These are phyloP conservation scores for Pterostichus niger DNA, from an alignment of 2,888 invertebrate genomes.

Conservation along the genomic window DNA sequence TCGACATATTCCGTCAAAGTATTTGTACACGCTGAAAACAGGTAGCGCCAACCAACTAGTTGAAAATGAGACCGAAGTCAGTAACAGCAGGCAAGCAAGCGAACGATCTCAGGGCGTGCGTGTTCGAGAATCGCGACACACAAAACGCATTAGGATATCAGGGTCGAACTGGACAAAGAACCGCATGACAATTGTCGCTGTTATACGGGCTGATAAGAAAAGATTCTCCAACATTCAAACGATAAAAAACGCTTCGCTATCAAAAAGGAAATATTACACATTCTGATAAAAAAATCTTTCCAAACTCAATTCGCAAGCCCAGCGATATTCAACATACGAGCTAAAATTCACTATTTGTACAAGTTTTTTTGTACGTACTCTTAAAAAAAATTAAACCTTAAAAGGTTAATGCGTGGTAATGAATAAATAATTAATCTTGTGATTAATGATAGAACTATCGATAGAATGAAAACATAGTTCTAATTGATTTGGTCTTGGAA, in stretches of 20 bases:
- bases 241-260: slow-evolving; percentile 31
- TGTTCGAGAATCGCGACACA: slow-evolving; percentile 42
- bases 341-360: slow-evolving; percentile 12
- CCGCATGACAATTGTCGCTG: slow-evolving; percentile 43
- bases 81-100: no score
- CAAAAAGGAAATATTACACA: slow-evolving; percentile 42
- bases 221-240: slow-evolving; percentile 23
- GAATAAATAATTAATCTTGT: slow-evolving; percentile 29
- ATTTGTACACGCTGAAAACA: slow-evolving; percentile 39
- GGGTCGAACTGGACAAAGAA: slow-evolving; percentile 29
- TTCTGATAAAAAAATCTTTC: slow-evolving; percentile 21
- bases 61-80: no score
- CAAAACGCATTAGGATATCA: slow-evolving; percentile 48
- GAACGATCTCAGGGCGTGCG: background rate
- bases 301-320: slow-evolving; percentile 12
- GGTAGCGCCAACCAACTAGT: slow-evolving; percentile 35
- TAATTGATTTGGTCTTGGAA: slow-evolving; percentile 1
- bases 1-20: slow-evolving; percentile 58
- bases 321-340: slow-evolving; percentile 13
- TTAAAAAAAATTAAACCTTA: background rate
- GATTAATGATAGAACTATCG: slow-evolving; percentile 24
- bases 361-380: background rate
- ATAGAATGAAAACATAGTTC: no score
- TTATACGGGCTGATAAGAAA: slow-evolving; percentile 39
- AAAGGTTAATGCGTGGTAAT: slow-evolving; percentile 33